phyloP scores from a whole-genome alignment of 2,888 invertebrate species.

The Drosophila algonquin region DNA sequence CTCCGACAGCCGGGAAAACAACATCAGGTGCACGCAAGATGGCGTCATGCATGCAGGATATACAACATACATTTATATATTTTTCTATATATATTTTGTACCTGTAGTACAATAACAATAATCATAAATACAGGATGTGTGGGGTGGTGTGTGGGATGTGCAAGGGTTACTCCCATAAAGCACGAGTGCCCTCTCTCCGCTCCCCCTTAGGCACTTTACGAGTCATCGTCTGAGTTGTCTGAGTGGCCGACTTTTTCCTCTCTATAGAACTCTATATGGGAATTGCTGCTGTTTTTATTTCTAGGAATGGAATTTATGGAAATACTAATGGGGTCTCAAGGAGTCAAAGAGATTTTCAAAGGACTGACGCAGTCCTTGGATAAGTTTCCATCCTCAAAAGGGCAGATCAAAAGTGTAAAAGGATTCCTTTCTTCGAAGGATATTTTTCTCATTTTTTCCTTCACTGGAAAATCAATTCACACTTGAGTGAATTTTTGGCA shows the following conservation, averaged over 20 bases:
- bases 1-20: slow-evolving; percentile 39
- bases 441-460: background rate
- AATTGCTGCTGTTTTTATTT: background rate
- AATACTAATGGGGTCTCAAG: slow-evolving; percentile 36
- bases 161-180: slow-evolving; percentile 17
- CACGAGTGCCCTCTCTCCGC: background rate
- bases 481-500: slow-evolving; percentile 32
- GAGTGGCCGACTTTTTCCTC: slow-evolving; percentile 22
- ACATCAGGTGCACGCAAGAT: background rate
- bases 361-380: background rate
- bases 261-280: slow-evolving; percentile 5
- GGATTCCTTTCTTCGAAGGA: background rate
- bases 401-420: background rate
- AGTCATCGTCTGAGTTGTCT: slow-evolving; percentile 3
- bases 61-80: slow-evolving; percentile 13
- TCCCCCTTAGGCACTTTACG: slow-evolving; percentile 17
- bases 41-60: slow-evolving; percentile 15
- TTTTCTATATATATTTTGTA: slow-evolving; percentile 3
- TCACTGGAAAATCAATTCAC: slow-evolving; percentile 34
- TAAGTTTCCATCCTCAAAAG: background rate
- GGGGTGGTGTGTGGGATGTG: background rate
- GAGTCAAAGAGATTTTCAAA: background rate
- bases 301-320: slow-evolving; percentile 1
- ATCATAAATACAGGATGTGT: slow-evolving; percentile 49
- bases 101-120: slow-evolving; percentile 50